These are phyloP conservation scores for Lanistes nyassanus DNA, from an alignment of 1,140 invertebrate species.

Conservation along the genomic window DNA sequence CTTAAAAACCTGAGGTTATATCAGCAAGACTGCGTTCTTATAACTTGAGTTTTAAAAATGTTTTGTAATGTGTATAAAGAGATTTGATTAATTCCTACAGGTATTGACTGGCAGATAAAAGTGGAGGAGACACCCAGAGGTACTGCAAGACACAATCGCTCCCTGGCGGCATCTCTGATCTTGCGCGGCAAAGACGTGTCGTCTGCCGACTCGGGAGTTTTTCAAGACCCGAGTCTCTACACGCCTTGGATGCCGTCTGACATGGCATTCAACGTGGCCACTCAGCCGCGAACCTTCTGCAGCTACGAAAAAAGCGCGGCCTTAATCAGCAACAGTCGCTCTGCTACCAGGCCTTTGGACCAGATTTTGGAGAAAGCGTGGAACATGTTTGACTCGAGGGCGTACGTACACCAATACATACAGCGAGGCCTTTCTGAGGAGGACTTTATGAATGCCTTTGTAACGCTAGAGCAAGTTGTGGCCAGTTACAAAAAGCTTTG, in stretches of 20 bases:
- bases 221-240: conserved; percentile 58
- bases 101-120: conserved; percentile 64
- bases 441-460: conserved; percentile 66
- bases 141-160: conserved; percentile 44
- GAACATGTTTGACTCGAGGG: conserved; percentile 65
- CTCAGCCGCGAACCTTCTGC: conserved; percentile 54
- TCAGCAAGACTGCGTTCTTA: too few species aligned
- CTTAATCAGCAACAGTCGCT: conserved; percentile 61
- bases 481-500: conserved; percentile 53
- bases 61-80: not conserved
- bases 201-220: conserved; percentile 42
- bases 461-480: conserved; percentile 63
- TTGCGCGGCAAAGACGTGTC: conserved; percentile 57
- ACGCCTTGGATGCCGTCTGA: conserved; percentile 55
- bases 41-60: not conserved
- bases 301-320: conserved; percentile 63
- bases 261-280: conserved; percentile 37
- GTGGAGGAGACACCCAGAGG: conserved; percentile 42
- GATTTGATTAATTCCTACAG: conserved; percentile 37
- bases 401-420: conserved; percentile 66
- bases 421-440: conserved; percentile 62
- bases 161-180: conserved; percentile 57
- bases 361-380: conserved; percentile 62
- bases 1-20: too few species aligned
- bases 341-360: conserved; percentile 50